Evolutionary conservation across 2,888 invertebrate species (phyloP), one percentile per base, ranked within the genome.

Genomic region (Mallateleia sp.): DNA sequence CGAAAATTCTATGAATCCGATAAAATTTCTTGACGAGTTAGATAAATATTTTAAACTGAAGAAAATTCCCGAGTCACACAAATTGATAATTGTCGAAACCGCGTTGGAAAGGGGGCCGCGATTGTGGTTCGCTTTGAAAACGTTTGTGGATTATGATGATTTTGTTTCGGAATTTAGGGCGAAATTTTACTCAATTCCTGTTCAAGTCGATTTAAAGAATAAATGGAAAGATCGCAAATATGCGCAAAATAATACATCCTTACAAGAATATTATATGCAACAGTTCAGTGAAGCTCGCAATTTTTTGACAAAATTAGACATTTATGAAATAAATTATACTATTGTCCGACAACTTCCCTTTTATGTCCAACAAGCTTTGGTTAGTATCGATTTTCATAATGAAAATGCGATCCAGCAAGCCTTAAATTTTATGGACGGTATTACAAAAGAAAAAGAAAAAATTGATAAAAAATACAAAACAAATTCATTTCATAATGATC

Each of bases 61-160:
- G 11, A 47, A 28, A 28, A n/a, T 47, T 18, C 15, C 25, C 0
- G 66, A 66, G 20, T 14, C 47, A 7, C 50, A 66, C 9, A 66
- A 66, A 50, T 50, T 66, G 18, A 28, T 66, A 32, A 50, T 66
- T n/a, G n/a, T 66, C 4, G 66, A 66, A 28, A 66, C 28, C n/a
- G 28, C 50, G 0, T 28, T 66, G 20, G 50, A 50, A 20, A 20
- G 14, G 9, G 18, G 50, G 28, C 1, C 66, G 9, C 45, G 18
- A 8, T 25, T 66, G 7, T 66, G 66, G 66, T 66, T 24, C 24
- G 32, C n/a, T 1, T n/a, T 24, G 5, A 38, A 38, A 38, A 38
- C 38, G 6, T 38, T 38, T 11, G 14, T 11, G 11, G 8, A 38
- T 11, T 38, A 9, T 11, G 11, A 38, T 14, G 24, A 54, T 6